Evolutionary conservation across 2,888 invertebrate genomes (phyloP), one percentile per base, ranked within the genome.

Genomic region (Copidosoma aretas): DNA sequence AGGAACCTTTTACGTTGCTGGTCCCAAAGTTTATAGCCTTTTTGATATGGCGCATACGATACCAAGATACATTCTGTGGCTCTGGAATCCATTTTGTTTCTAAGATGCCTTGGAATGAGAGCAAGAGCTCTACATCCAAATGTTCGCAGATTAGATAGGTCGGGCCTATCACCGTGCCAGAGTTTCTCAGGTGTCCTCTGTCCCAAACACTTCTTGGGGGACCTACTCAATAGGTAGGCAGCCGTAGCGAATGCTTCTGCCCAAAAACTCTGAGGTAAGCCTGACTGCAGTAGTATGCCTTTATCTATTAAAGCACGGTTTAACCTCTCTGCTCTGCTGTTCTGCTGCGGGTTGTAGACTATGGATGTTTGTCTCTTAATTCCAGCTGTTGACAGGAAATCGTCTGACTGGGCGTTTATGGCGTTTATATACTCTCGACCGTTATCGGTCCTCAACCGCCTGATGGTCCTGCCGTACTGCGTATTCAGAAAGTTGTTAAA

Each of bases 61-160:
- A 60, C n/a, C 19, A 60, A 32, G 3, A 51, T 51, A 14, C 49
- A 49, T 25, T 24, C 10, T 17, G 10, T 25, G 12, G 51, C 17
- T 25, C 15, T 51, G 0, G 51, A 25, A 0, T 51, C 51, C 4
- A 60, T 46, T 17, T 60, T 60, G 1, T 4, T 19, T 19, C 59
- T 1, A 1, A n/a, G 15, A 60, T 49, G 4, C 8, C 4, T 24
- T 12, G 59, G 49, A 10, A 60, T 46, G 5, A 46, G 49, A 1
- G 59, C 60, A 17, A 24, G 49, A 19, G 19, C 32, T 14, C 15
- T 41, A 32, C 43, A 58, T n/a, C 58, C 58, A 43, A 41, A 43
- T 2, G 41, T 41, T 19, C 41, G 21, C 2, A 43, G 10, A n/a
- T 41, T 1, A 10, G 10, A 12, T 5, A n/a, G 19, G n/a, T 51